Evolutionary conservation across 2,797 vertebrate species (phyloP).

Genomic region (Podarcis lilfordi): DNA sequence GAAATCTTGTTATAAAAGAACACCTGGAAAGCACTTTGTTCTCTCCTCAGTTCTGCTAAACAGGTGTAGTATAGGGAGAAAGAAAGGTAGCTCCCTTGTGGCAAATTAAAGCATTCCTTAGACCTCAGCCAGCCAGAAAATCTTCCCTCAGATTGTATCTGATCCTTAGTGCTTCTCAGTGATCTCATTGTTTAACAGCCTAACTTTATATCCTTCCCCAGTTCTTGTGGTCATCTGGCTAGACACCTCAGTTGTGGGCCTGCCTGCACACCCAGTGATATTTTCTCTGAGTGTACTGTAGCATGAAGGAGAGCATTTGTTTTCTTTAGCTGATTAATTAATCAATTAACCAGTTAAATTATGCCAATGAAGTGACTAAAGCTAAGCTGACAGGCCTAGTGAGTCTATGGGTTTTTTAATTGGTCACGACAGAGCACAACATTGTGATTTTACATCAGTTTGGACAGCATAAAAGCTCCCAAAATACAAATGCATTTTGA

Average conservation of each 20-base stretch:
- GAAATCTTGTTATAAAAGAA: constrained; percentile 27
- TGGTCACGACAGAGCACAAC: background rate
- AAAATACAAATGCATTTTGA: constrained; percentile 31
- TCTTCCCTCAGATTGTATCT: background rate
- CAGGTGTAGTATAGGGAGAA: background rate
- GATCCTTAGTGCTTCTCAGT: background rate
- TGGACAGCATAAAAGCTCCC: constrained; percentile 9
- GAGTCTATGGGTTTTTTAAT: background rate
- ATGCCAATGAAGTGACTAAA: background rate
- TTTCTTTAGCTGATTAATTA: background rate
- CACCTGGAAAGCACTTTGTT: constrained; percentile 16
- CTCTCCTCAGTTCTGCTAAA: background rate
- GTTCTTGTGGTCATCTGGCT: background rate
- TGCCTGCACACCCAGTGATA: background rate
- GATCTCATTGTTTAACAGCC: background rate
- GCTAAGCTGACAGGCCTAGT: background rate
- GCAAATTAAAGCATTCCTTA: background rate
- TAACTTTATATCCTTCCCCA: background rate
- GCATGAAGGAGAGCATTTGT: background rate
- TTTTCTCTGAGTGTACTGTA: background rate
- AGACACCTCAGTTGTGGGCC: background rate
- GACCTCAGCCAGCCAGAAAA: background rate
- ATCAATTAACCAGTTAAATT: background rate
- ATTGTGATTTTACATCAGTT: constrained; percentile 1
- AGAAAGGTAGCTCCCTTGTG: background rate